Conservation (phyloP, 2,797 vertebrate genomes). For the Gallinago stenura region DNA sequence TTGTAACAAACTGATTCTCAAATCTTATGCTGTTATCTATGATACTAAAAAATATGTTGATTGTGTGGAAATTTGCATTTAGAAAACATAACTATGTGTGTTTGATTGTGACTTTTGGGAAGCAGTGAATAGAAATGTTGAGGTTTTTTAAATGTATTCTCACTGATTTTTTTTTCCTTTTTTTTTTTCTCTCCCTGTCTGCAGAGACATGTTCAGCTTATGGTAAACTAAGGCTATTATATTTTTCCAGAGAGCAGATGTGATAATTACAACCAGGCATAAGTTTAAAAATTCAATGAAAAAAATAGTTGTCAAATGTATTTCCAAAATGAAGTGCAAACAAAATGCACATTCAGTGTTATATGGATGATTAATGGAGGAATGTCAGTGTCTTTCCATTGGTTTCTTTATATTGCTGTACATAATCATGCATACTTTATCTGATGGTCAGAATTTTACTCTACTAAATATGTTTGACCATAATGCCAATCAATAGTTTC, state of each 20-base stretch:
- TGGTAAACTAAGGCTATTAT: background rate
- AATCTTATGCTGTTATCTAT: background rate
- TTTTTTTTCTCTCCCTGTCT: background rate
- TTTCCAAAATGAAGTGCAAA: background rate
- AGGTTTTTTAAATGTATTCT: background rate
- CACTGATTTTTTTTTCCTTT: accelerated
- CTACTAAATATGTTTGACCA: background rate
- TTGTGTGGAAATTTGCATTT: background rate
- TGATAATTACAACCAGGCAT: background rate
- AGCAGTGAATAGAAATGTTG: background rate
- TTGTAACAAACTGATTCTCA: background rate
- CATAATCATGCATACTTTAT: background rate
- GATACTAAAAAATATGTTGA: background rate
- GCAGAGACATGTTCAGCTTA: background rate
- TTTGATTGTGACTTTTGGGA: background rate
- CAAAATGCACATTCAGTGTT: background rate
- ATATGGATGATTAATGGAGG: background rate
- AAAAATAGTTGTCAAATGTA: background rate
- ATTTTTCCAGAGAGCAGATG: background rate
- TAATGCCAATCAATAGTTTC: background rate
- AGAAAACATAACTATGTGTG: background rate
- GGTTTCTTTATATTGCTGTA: background rate
- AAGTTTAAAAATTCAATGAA: background rate
- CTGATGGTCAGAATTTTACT: background rate
- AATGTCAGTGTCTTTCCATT: background rate